These are phyloP conservation scores for Lasioglossum zephyrum DNA, from an alignment of 2,888 invertebrate genomes.

Conservation along the genomic window DNA sequence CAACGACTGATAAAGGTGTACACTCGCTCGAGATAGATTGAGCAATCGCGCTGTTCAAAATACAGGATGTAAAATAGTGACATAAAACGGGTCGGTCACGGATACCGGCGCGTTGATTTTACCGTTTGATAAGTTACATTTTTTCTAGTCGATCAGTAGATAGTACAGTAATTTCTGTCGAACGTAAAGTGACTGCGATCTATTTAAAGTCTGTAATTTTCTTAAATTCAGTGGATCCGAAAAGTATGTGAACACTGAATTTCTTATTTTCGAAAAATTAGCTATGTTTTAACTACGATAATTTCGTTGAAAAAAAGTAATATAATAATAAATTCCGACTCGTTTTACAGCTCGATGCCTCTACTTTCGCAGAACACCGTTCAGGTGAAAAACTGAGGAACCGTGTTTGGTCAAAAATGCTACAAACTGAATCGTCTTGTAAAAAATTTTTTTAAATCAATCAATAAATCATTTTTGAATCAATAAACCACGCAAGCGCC, in stretches of 20 bases:
- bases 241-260: neutral
- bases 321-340: too few species aligned
- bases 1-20: neutral
- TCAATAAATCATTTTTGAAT: too few species aligned
- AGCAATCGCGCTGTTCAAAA: constrained; percentile 2
- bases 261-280: neutral
- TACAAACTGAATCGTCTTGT: too few species aligned
- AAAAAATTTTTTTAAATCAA: too few species aligned
- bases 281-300: neutral
- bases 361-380: too few species aligned
- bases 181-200: neutral
- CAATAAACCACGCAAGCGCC: neutral
- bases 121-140: neutral
- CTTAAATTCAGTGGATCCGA: neutral
- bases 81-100: constrained; percentile 3
- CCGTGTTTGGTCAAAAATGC: too few species aligned
- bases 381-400: too few species aligned
- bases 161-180: neutral
- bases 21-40: neutral
- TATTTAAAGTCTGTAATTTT: neutral
- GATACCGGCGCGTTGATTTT: constrained; percentile 14
- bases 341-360: too few species aligned
- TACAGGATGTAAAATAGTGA: constrained; percentile 3
- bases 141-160: neutral
- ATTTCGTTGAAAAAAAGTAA: neutral